These are phyloP conservation scores for Eolophus roseicapilla DNA, from an alignment of 2,113 vertebrate genomes.

Conservation along the genomic window DNA sequence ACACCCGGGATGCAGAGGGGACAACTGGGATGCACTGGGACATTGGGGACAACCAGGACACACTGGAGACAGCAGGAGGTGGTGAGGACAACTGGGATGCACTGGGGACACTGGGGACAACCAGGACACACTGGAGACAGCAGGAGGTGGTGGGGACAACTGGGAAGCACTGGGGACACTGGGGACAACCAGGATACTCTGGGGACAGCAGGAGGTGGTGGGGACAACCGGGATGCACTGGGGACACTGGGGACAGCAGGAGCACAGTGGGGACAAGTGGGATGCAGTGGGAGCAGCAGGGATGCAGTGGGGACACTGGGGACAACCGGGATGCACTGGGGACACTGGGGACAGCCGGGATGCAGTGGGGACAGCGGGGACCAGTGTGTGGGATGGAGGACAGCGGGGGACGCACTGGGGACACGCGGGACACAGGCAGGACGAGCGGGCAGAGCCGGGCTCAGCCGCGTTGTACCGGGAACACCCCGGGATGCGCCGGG, in stretches of 20 bases:
- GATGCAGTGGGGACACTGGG: too few relatives aligned
- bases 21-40: not conserved
- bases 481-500: too few relatives aligned
- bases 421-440: not conserved
- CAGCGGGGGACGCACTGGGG: too few relatives aligned
- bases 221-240: too few relatives aligned
- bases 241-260: too few relatives aligned
- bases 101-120: not conserved
- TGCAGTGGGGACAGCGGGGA: not conserved
- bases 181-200: not conserved
- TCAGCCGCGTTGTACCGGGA: not conserved
- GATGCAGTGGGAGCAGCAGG: too few relatives aligned
- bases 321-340: not conserved
- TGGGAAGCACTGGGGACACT: not conserved
- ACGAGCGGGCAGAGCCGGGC: not conserved
- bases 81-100: not conserved
- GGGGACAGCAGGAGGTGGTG: not conserved
- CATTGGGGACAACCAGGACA: not conserved
- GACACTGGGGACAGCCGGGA: not conserved
- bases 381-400: not conserved
- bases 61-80: not conserved
- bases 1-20: not conserved
- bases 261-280: too few relatives aligned
- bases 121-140: not conserved
- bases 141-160: not conserved